These are phyloP conservation scores for Heliothis virescens DNA, from an alignment of 1,140 invertebrate genomes.

Conservation along the genomic window DNA sequence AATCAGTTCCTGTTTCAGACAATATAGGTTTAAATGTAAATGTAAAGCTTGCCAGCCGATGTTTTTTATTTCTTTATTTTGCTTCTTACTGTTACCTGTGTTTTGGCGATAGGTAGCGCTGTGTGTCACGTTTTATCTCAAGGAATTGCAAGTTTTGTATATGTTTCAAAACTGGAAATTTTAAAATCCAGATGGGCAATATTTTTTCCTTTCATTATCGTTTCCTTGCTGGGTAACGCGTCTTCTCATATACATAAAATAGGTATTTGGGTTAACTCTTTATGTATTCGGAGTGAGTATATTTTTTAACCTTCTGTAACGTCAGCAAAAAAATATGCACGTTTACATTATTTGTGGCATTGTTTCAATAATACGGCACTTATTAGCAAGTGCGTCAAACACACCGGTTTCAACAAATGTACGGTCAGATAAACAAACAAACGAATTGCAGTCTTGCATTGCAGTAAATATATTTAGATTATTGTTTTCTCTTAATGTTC, in stretches of 20 bases:
- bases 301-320: neutral
- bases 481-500: neutral
- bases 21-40: too few relatives aligned
- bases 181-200: neutral
- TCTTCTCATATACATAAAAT: too few relatives aligned
- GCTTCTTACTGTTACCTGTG: neutral
- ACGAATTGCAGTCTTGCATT: constrained; percentile 1
- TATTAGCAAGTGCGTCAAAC: constrained; percentile 34
- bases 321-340: too few relatives aligned
- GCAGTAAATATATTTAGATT: constrained; percentile 15
- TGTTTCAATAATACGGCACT: constrained; percentile 28
- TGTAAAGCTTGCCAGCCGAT: too few relatives aligned
- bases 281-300: neutral
- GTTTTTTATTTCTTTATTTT: too few relatives aligned
- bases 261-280: too few relatives aligned
- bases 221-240: too few relatives aligned
- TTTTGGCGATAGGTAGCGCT: constrained; percentile 14
- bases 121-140: neutral
- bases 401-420: constrained; percentile 23
- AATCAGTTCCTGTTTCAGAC: too few relatives aligned
- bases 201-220: too few relatives aligned
- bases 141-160: neutral
- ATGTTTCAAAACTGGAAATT: neutral
- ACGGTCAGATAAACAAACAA: constrained; percentile 15
- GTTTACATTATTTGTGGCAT: neutral